Evolutionary conservation across 2,797 vertebrate species (phyloP).

Genomic region (Malacoraja senta): DNA sequence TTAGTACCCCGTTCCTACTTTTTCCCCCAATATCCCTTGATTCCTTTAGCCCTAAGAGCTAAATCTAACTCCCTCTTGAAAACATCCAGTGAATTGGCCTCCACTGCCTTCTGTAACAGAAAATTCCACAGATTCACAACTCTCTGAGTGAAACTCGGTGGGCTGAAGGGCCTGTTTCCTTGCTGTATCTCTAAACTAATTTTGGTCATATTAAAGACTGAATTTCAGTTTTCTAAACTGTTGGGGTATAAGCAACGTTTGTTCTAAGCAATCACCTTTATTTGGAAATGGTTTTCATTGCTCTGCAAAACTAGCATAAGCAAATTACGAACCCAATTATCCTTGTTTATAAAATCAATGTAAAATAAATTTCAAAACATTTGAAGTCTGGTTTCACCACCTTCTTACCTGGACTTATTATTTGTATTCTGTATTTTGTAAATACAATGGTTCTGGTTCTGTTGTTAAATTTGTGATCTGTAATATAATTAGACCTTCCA

Average conservation of each 20-base stretch:
- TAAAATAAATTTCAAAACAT: not conserved
- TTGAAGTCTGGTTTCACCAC: too few species aligned
- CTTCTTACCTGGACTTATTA: slow-evolving; percentile 8
- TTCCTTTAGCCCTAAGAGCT: too few species aligned
- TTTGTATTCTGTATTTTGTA: slow-evolving; percentile 6
- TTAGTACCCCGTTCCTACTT: too few species aligned
- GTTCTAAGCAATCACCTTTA: not conserved
- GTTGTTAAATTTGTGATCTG: not conserved
- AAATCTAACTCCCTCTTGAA: too few species aligned
- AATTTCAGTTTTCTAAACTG: not conserved
- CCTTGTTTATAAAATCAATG: not conserved
- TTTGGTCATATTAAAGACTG: not conserved
- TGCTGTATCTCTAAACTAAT: not conserved
- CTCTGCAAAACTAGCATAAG: not conserved
- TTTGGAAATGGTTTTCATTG: not conserved
- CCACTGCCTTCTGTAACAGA: too few species aligned
- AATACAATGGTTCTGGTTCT: not conserved
- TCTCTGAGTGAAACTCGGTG: too few species aligned
- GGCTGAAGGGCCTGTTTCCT: too few species aligned
- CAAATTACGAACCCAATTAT: not conserved
- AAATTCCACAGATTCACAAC: too few species aligned
- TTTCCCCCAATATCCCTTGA: too few species aligned
- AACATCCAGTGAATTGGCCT: too few species aligned
- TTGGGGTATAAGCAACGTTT: not conserved
- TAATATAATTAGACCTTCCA: not conserved